Evolutionary conservation across 2,113 vertebrate species (phyloP).

Genomic region (Uria lomvia): DNA sequence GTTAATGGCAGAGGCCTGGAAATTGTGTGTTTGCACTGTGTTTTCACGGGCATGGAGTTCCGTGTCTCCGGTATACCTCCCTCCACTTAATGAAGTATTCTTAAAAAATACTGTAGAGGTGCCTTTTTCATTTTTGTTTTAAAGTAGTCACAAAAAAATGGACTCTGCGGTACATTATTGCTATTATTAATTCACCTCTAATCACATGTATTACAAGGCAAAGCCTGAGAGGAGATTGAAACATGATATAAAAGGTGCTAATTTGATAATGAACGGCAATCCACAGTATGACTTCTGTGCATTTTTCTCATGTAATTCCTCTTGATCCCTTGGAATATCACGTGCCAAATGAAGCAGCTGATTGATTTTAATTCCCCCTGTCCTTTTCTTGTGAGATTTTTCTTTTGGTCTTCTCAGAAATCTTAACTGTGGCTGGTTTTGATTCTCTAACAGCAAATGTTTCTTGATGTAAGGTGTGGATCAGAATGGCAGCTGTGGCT

Average conservation of each 20-base stretch:
- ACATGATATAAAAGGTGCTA: constrained; percentile 6
- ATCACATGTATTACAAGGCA: neutral
- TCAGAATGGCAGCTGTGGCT: neutral
- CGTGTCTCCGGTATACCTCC: neutral
- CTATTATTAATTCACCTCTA: constrained; percentile 19
- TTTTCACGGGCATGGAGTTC: neutral
- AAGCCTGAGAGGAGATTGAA: constrained; percentile 12
- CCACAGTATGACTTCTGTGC: neutral
- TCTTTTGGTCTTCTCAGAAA: neutral
- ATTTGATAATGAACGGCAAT: neutral
- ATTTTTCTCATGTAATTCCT: constrained; percentile 20
- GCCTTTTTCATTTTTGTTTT: neutral
- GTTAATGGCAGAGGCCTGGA: neutral
- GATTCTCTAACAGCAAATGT: neutral
- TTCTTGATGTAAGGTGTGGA: neutral
- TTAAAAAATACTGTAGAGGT: neutral
- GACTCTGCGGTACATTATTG: neutral
- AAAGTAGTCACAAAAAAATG: neutral
- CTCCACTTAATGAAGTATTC: neutral
- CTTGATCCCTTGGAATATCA: neutral
- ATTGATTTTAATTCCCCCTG: neutral
- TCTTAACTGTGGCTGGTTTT: neutral
- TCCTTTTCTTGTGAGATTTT: neutral
- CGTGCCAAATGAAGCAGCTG: neutral
- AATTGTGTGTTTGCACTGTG: neutral